Percentiles rank a stretch among this genome's conserved stretches.
These are phyloP conservation scores for Netelia fuscicornis DNA, from an alignment of 2,888 invertebrate species.

Conservation along the genomic window DNA sequence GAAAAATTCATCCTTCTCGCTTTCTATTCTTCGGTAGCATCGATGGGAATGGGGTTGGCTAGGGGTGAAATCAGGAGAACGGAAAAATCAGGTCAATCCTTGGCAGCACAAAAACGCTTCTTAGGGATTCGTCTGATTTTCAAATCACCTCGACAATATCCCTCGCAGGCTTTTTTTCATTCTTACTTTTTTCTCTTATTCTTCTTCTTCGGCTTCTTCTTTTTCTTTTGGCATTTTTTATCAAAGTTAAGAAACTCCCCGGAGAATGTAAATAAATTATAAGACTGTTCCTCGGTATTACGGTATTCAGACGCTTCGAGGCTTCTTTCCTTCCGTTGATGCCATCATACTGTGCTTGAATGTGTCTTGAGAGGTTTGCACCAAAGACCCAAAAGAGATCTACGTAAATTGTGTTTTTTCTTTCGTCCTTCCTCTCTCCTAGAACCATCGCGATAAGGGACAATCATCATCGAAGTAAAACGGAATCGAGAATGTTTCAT, in stretches of 20 bases:
- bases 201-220: background rate
- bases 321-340: background rate
- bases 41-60: background rate
- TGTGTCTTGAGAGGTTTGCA: background rate
- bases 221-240: constrained; percentile 55
- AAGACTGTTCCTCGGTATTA: background rate
- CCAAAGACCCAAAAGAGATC: background rate
- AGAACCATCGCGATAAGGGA: background rate
- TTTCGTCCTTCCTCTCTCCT: background rate
- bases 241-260: constrained; percentile 55
- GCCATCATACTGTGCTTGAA: background rate
- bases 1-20: background rate
- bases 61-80: constrained; percentile 7
- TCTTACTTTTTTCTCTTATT: background rate
- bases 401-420: background rate
- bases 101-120: background rate
- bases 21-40: constrained; percentile 1
- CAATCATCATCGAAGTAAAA: no score
- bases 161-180: background rate
- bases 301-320: constrained; percentile 8
- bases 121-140: constrained; percentile 11
- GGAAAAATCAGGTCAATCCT: constrained; percentile 40
- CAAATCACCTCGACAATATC: constrained; percentile 24
- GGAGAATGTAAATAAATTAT: constrained; percentile 57
- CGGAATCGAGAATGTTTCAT: background rate